phyloP scores from a whole-genome alignment of 2,113 vertebrate genomes.

The Embiotoca jacksoni region DNA sequence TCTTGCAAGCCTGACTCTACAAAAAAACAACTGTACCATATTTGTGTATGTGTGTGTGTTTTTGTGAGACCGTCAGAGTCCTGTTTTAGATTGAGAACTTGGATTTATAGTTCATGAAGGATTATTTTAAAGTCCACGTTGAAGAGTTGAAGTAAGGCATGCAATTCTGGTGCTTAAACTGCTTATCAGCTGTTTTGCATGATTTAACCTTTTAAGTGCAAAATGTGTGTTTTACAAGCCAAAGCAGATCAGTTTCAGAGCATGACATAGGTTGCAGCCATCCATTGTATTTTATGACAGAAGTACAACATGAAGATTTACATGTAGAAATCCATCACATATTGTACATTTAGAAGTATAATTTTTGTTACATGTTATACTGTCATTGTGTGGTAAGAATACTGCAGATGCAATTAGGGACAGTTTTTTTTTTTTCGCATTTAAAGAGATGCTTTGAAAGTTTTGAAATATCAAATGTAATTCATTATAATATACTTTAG shows the following conservation, averaged over 20 bases:
- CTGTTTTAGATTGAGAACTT: conserved; percentile 26
- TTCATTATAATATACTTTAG: not conserved
- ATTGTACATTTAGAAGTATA: too few relatives aligned
- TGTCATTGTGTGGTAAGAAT: not conserved
- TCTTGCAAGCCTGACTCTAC: conserved; percentile 46
- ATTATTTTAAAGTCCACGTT: conserved; percentile 29
- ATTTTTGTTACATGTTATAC: not conserved
- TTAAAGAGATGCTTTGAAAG: not conserved
- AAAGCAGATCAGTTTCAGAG: conserved; percentile 22
- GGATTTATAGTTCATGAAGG: conserved; percentile 42
- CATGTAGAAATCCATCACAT: not conserved
- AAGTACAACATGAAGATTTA: not conserved
- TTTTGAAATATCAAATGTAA: not conserved
- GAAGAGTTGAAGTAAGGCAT: conserved; percentile 7
- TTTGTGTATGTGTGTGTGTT: not conserved
- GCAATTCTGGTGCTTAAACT: conserved; percentile 22
- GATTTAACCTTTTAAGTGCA: conserved; percentile 21
- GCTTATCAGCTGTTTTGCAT: conserved; percentile 45
- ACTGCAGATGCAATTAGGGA: not conserved
- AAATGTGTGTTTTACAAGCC: conserved; percentile 25
- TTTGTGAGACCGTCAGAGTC: not conserved
- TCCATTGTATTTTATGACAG: conserved; percentile 3
- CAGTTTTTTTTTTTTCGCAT: not conserved
- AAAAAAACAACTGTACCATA: conserved; percentile 19
- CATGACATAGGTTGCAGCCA: conserved; percentile 1